Evolutionary conservation across 2,113 vertebrate genomes (phyloP).

Genomic region (Pelodiscus sinensis): DNA sequence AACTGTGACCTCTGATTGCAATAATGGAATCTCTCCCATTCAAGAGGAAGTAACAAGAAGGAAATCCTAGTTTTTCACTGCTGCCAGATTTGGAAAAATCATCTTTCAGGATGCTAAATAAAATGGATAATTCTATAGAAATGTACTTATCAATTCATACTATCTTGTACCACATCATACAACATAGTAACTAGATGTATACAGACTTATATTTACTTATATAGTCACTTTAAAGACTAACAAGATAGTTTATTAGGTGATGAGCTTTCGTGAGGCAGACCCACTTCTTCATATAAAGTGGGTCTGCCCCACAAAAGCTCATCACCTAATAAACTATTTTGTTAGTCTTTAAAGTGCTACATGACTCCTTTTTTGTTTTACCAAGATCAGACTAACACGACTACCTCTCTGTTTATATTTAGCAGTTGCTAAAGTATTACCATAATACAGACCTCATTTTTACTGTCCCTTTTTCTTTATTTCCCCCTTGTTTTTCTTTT

Average conservation of each 20-base stretch:
- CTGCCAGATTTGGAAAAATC: constrained; percentile 6
- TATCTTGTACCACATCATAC: background rate
- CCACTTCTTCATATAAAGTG: no score
- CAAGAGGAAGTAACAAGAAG: background rate
- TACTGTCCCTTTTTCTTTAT: background rate
- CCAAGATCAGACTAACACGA: no score
- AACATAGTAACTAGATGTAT: background rate
- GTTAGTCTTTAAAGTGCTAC: no score
- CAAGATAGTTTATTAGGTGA: no score
- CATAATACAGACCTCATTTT: background rate
- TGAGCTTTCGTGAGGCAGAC: no score
- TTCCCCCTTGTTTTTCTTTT: background rate
- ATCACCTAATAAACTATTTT: no score
- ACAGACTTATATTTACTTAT: background rate
- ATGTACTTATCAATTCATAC: background rate
- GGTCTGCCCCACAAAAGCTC: no score
- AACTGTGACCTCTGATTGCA: rapidly evolving
- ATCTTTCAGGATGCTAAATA: background rate
- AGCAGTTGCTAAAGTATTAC: background rate
- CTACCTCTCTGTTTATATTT: no score
- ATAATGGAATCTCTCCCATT: background rate
- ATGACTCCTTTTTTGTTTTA: no score
- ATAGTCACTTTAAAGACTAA: no score
- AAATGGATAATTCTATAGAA: rapidly evolving
- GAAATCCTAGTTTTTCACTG: background rate